Base-by-base conservation (phyloP, 2,888 invertebrate genomes). In the Capitulum mitella region DNA sequence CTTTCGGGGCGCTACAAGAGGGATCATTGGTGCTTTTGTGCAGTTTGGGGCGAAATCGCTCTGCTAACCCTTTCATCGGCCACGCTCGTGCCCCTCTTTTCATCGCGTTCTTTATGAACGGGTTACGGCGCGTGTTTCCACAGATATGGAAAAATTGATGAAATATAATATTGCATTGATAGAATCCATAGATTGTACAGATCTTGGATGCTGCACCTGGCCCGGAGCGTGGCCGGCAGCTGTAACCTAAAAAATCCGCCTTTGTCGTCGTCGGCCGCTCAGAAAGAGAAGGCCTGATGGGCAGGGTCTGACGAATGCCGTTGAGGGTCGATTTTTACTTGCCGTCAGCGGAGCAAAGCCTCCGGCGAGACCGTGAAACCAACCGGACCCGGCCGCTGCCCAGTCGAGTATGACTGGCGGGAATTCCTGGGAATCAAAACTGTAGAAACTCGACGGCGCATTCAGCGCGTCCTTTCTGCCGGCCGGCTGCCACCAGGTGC, bases 71-170 rank as follows among this genome's bases (percentile, higher is more conserved):
- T 70, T 70, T 70, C 70, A 70, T 37, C 70, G 26, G 70, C 40
- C 40, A 22, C 70, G 70, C 70, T 40, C 70, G 70, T 70, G 70
- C 29, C 70, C 26, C 37, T 26, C 37, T 40, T 64, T 70, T 70
- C 40, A 70, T 22, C 70, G 22, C 6, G 22, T 12, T 22, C 70
- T 70, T 70, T 70, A 40, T 70, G 26, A 40, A 70, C 37, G 70
- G 70, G 70, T 40, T 70, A 70, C 70, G 70, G 70, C 70, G 26
- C 70, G 70, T 40, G 70, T 70, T 70, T 70, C 70, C 70, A 70
- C 70, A 70, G 70, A 70, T 70, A 70, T 70, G 70, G 70, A 70
- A 70, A 70, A 70, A 70, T 70, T 70, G 70, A 70, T 70, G 70
- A 70, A 70, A 70, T 70, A 70, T 70, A 70, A 70, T 70, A 70